These are phyloP conservation scores for Aleiodes sp. DNA, from an alignment of 1,140 invertebrate species.

Conservation along the genomic window DNA sequence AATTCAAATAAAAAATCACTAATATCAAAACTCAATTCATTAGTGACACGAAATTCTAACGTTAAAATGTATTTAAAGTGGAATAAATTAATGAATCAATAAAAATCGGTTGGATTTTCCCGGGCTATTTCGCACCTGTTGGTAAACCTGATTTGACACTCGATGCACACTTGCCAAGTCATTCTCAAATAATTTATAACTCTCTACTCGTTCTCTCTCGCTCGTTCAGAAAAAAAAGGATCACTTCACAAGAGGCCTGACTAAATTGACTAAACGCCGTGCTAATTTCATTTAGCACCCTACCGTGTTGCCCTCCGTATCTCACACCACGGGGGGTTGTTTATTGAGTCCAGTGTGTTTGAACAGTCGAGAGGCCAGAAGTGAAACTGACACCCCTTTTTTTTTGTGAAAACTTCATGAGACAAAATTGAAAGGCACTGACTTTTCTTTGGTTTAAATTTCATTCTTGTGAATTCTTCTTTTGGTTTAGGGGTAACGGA, in stretches of 20 bases:
- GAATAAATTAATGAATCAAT: neutral
- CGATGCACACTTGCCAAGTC: slow-evolving; percentile 46
- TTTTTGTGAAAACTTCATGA: neutral
- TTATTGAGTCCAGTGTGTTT: slow-evolving; percentile 41
- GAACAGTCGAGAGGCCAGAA: neutral
- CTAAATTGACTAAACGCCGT: slow-evolving; percentile 58
- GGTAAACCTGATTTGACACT: neutral
- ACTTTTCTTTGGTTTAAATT: too few species aligned
- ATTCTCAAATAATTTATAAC: slow-evolving; percentile 62
- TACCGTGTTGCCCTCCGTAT: slow-evolving; percentile 36
- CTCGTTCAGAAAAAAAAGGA: slow-evolving; percentile 38
- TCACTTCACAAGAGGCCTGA: slow-evolving; percentile 49
- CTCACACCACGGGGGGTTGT: slow-evolving; percentile 47
- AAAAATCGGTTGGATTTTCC: neutral
- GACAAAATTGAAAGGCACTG: neutral
- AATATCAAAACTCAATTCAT: slow-evolving; percentile 20
- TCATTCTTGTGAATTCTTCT: neutral
- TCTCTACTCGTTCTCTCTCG: slow-evolving; percentile 9
- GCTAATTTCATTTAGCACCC: slow-evolving; percentile 63
- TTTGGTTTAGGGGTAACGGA: too few species aligned
- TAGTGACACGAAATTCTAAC: slow-evolving; percentile 3
- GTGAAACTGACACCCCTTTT: slow-evolving; percentile 17
- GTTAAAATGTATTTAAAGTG: neutral
- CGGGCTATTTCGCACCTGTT: neutral
- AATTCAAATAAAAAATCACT: slow-evolving; percentile 28